Conservation (phyloP, 1,140 invertebrate genomes). For the Phenacoccus solenopsis region DNA sequence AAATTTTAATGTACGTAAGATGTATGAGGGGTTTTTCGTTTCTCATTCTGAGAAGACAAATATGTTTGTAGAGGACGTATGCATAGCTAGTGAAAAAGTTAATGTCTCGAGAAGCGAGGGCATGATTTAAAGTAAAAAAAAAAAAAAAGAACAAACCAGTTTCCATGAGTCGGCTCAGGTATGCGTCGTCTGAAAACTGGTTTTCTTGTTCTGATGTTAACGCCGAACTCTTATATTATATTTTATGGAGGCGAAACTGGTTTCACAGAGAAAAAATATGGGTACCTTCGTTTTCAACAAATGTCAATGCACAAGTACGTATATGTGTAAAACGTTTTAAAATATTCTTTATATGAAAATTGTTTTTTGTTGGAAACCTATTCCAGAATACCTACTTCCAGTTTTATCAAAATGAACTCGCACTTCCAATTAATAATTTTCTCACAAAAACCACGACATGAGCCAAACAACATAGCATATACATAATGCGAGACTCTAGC, state of each 20-base stretch:
- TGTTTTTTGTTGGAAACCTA: too few species aligned
- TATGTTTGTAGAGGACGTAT: too few species aligned
- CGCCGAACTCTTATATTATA: neutral
- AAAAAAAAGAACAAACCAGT: neutral
- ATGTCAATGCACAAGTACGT: neutral
- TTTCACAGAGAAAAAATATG: neutral
- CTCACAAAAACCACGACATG: too few species aligned
- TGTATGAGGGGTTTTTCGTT: too few species aligned
- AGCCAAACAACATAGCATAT: too few species aligned
- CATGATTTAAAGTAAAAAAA: neutral
- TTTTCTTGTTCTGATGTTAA: neutral
- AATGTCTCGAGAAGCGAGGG: neutral
- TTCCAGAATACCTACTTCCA: too few species aligned
- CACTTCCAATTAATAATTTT: too few species aligned
- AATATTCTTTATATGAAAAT: too few species aligned
- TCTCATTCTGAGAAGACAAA: too few species aligned
- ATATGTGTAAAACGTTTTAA: neutral
- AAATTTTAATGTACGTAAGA: too few species aligned
- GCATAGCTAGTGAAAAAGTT: neutral
- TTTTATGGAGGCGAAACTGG: neutral
- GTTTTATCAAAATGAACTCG: too few species aligned
- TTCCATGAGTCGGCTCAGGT: neutral
- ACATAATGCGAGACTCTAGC: too few species aligned
- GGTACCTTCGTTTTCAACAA: neutral
- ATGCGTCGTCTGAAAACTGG: slow-evolving; percentile 1